Percentiles rank a stretch among this genome's conserved stretches.
These are phyloP conservation scores for Epirrhoe alternata DNA, from an alignment of 2,888 invertebrate species.

Conservation along the genomic window DNA sequence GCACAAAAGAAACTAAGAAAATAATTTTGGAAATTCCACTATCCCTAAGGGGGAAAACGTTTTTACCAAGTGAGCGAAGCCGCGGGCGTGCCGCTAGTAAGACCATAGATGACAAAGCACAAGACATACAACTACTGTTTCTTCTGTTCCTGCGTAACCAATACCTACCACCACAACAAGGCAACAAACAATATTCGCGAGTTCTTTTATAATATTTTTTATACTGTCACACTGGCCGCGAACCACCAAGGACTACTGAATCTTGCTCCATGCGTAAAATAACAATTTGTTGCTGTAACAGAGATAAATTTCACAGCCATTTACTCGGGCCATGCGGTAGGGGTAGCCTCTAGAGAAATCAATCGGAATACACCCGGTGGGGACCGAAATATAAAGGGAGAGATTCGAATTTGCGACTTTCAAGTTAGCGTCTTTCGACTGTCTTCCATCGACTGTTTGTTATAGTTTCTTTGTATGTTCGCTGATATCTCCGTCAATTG, in stretches of 20 bases:
- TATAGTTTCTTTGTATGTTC: too few relatives aligned
- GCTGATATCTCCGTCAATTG: too few relatives aligned
- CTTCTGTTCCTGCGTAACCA: too few relatives aligned
- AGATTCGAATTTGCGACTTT: not conserved
- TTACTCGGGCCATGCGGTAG: conserved; percentile 35
- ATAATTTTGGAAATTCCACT: too few relatives aligned
- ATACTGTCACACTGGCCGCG: not conserved
- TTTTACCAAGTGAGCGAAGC: too few relatives aligned
- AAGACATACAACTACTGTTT: too few relatives aligned
- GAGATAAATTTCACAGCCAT: conserved; percentile 44
- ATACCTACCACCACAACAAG: too few relatives aligned
- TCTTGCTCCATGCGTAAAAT: conserved; percentile 35
- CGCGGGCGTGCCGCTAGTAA: too few relatives aligned
- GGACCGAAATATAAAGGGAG: conserved; percentile 5
- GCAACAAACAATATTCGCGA: not conserved
- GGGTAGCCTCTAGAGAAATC: conserved; percentile 51
- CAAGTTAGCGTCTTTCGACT: not conserved
- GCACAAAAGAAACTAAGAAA: too few relatives aligned
- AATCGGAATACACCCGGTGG: conserved; percentile 36
- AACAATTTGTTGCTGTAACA: conserved; percentile 39
- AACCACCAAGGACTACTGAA: conserved; percentile 3
- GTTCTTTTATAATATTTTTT: not conserved
- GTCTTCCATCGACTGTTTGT: too few relatives aligned
- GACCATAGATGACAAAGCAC: too few relatives aligned
- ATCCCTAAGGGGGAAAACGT: too few relatives aligned